These are phyloP conservation scores for Himalopsyche kuldschensis DNA, from an alignment of 2,888 invertebrate species.

Conservation along the genomic window DNA sequence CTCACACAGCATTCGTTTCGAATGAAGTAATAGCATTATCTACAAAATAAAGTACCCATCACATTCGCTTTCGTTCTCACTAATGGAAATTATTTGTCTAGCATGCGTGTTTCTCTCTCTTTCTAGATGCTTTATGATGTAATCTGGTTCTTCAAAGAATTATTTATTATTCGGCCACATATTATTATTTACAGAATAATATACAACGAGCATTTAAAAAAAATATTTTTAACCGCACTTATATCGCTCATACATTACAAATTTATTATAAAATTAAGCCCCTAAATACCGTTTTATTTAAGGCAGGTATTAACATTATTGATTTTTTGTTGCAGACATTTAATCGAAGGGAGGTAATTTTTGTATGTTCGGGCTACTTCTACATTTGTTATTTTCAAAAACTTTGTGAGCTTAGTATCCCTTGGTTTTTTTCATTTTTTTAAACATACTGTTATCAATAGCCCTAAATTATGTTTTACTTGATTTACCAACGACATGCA, in stretches of 20 bases:
- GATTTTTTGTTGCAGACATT: too few relatives aligned
- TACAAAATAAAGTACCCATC: background rate
- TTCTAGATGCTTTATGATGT: background rate
- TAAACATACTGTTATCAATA: too few relatives aligned
- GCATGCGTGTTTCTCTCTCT: background rate
- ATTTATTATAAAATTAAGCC: too few relatives aligned
- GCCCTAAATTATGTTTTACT: too few relatives aligned
- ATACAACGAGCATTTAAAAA: background rate
- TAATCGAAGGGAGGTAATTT: too few relatives aligned
- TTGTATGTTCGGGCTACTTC: too few relatives aligned
- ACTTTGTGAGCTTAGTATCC: too few relatives aligned
- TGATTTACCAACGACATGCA: too few relatives aligned
- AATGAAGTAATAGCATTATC: background rate
- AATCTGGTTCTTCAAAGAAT: background rate
- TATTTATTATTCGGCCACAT: background rate
- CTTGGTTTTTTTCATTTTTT: too few relatives aligned
- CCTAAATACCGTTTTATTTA: too few relatives aligned
- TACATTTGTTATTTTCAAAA: too few relatives aligned
- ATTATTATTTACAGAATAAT: background rate
- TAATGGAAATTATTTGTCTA: background rate
- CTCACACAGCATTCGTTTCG: background rate
- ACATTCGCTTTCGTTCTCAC: background rate
- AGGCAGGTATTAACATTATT: too few relatives aligned
- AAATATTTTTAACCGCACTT: background rate
- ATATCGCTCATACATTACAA: background rate